phyloP scores from a whole-genome alignment of 2,113 vertebrate genomes.

The Seriola quinqueradiata region DNA sequence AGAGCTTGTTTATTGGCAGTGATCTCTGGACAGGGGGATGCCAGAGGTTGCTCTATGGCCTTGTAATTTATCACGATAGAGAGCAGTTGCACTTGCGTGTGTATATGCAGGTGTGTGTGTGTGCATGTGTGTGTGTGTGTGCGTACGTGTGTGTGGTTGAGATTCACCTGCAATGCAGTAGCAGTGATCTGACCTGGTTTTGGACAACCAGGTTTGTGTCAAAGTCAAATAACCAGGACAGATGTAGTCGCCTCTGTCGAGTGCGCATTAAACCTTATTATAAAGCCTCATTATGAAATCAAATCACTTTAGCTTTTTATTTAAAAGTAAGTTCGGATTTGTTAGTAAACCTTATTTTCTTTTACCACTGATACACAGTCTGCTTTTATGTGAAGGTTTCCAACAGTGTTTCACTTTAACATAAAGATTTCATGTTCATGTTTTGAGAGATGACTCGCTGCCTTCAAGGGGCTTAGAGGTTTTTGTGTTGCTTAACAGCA shows the following conservation, averaged over 20 bases:
- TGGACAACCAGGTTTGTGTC: conserved; percentile 31
- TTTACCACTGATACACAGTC: too few relatives aligned
- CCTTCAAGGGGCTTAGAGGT: too few relatives aligned
- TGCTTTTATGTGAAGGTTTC: neutral
- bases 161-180: conserved; percentile 69
- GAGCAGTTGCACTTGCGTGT: conserved; percentile 4
- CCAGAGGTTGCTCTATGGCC: conserved; percentile 56
- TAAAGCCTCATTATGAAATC: neutral
- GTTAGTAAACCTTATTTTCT: too few relatives aligned
- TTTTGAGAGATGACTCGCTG: neutral
- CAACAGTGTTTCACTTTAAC: neutral
- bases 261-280: neutral
- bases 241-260: conserved; percentile 11
- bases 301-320: neutral
- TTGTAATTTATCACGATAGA: conserved; percentile 29
- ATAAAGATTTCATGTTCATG: neutral
- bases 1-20: conserved; percentile 59
- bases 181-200: conserved; percentile 60
- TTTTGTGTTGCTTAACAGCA: neutral
- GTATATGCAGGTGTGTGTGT: neutral
- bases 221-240: conserved; percentile 56
- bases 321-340: neutral
- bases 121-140: conserved; percentile 5
- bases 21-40: conserved; percentile 46
- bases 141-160: conserved; percentile 3